These are phyloP conservation scores for Lepidurus arcticus DNA, from an alignment of 1,140 invertebrate species.

Conservation along the genomic window DNA sequence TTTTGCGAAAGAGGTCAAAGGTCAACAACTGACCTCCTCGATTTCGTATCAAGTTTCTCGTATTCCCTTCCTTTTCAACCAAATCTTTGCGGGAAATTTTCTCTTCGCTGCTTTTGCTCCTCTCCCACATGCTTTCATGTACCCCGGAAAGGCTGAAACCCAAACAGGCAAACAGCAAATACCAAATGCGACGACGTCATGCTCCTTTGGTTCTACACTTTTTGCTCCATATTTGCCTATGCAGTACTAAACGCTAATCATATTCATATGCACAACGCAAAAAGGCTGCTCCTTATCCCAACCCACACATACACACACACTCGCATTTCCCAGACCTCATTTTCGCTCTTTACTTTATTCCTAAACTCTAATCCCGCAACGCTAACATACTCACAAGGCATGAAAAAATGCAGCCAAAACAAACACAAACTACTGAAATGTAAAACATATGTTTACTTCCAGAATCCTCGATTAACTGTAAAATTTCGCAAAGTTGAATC, in stretches of 20 bases:
- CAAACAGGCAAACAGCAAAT: not conserved
- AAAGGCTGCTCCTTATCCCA: not conserved
- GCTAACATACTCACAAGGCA: too few relatives aligned
- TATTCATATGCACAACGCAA: not conserved
- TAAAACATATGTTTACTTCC: too few relatives aligned
- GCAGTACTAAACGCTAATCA: conserved; percentile 3
- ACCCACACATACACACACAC: not conserved
- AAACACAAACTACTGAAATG: too few relatives aligned
- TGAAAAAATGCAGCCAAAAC: too few relatives aligned
- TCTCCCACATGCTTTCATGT: not conserved
- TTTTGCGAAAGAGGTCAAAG: not conserved
- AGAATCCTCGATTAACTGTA: too few relatives aligned
- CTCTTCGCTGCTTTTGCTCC: not conserved
- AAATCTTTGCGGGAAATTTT: not conserved
- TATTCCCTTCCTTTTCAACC: not conserved
- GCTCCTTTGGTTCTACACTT: not conserved
- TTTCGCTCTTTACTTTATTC: not conserved
- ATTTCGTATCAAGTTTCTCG: not conserved
- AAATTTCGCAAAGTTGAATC: too few relatives aligned
- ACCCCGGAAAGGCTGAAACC: not conserved
- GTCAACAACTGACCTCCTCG: not conserved
- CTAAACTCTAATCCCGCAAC: too few relatives aligned
- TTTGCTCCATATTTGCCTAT: not conserved
- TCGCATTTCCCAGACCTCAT: not conserved
- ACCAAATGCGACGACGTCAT: conserved; percentile 7